Conservation (phyloP, 2,888 invertebrate species). For the Drosophila cracens region DNA sequence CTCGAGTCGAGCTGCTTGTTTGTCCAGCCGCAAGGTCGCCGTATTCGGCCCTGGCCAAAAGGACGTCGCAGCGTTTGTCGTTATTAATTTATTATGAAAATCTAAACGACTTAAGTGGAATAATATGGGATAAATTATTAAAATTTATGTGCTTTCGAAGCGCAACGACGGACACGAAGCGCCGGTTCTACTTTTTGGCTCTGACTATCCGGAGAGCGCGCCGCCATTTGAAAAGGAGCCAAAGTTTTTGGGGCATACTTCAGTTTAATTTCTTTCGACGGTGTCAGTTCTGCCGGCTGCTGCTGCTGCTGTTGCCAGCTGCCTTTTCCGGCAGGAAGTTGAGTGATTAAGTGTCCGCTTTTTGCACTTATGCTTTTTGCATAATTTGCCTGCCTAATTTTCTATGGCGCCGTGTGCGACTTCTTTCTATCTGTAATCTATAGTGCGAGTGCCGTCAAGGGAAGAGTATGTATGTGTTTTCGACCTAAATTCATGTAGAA, state of each 20-base stretch:
- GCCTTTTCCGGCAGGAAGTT: constrained; percentile 69
- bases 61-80: constrained; percentile 65
- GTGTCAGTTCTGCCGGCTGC: constrained; percentile 38
- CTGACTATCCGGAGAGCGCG: constrained; percentile 14
- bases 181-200: constrained; percentile 27
- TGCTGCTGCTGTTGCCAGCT: constrained; percentile 22
- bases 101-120: constrained; percentile 84
- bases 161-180: constrained; percentile 31
- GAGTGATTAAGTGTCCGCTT: constrained; percentile 76
- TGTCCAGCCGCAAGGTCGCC: constrained; percentile 64
- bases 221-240: constrained; percentile 71
- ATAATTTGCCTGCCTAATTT: constrained; percentile 71
- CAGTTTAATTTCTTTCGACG: constrained; percentile 76
- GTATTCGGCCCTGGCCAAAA: constrained; percentile 12
- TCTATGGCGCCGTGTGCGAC: constrained; percentile 22
- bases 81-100: constrained; percentile 84
- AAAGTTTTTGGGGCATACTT: constrained; percentile 70
- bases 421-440: neutral
- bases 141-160: constrained; percentile 83
- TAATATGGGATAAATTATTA: constrained; percentile 84
- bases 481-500: neutral
- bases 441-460: neutral
- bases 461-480: neutral
- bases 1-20: constrained; percentile 32
- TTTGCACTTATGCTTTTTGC: constrained; percentile 75